These are phyloP conservation scores for Argyra leucocephala DNA, from an alignment of 2,888 invertebrate species.

Conservation along the genomic window DNA sequence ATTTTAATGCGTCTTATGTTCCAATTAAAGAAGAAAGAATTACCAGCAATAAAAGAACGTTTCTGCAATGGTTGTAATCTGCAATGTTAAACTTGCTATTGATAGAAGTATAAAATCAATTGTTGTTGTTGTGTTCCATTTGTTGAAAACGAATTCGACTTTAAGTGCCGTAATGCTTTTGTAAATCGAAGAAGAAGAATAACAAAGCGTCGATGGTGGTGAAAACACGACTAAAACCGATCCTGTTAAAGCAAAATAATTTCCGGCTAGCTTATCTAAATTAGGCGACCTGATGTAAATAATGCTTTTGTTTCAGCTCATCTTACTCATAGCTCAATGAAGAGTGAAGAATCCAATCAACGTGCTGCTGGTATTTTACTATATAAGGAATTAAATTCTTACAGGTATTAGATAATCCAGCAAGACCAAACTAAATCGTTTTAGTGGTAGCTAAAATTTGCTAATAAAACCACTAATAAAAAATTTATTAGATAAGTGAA, in stretches of 20 bases:
- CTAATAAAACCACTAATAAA: slow-evolving; percentile 98
- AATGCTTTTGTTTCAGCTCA: slow-evolving; percentile 98
- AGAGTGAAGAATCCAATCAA: slow-evolving; percentile 86
- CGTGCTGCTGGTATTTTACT: slow-evolving; percentile 91
- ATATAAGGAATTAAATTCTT: slow-evolving; percentile 96
- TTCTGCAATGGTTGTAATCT: slow-evolving; percentile 87
- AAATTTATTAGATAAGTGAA: slow-evolving; percentile 92
- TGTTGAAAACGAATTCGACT: slow-evolving; percentile 84
- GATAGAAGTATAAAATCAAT: slow-evolving; percentile 87
- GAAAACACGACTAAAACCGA: slow-evolving; percentile 93
- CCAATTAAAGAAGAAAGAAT: slow-evolving; percentile 93
- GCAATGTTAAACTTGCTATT: slow-evolving; percentile 85
- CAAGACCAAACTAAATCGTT: slow-evolving; percentile 94
- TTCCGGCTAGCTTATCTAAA: slow-evolving; percentile 80
- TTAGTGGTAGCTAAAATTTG: slow-evolving; percentile 98
- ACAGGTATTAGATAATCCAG: slow-evolving; percentile 92
- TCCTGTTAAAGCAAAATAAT: slow-evolving; percentile 64
- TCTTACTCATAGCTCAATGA: slow-evolving; percentile 84
- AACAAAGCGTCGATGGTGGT: slow-evolving; percentile 83
- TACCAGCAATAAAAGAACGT: slow-evolving; percentile 94
- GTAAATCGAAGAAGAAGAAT: slow-evolving; percentile 98
- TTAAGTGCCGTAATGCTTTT: slow-evolving; percentile 82
- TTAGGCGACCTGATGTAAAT: slow-evolving; percentile 96
- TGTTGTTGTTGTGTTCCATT: slow-evolving; percentile 91
- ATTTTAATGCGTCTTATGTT: slow-evolving; percentile 94